Conservation (phyloP, 2,888 invertebrate species). For the Limenitis camilla region DNA sequence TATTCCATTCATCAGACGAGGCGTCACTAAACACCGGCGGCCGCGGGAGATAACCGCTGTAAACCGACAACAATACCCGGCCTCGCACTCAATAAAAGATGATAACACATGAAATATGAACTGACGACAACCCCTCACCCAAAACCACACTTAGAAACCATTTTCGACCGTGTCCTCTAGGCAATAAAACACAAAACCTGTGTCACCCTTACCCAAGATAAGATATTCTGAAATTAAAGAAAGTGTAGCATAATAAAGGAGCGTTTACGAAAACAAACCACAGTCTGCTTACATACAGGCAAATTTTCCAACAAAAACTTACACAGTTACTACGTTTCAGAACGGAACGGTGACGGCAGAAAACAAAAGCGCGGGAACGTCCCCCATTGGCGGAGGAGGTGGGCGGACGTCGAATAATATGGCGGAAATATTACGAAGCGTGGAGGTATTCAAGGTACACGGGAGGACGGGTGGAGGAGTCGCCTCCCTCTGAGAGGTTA, state of each 20-base stretch:
- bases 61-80: constrained; percentile 71
- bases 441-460: constrained; percentile 69
- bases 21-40: constrained; percentile 65
- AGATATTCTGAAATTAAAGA: constrained; percentile 39
- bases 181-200: constrained; percentile 29
- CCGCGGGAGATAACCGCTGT: constrained; percentile 66
- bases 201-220: constrained; percentile 27
- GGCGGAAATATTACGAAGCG: constrained; percentile 73
- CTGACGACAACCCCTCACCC: constrained; percentile 59
- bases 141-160: constrained; percentile 21
- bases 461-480: constrained; percentile 42
- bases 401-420: constrained; percentile 70
- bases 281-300: constrained; percentile 59
- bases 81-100: constrained; percentile 75
- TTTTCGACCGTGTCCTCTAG: constrained; percentile 26
- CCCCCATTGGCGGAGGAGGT: constrained; percentile 70
- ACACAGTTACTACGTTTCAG: constrained; percentile 69
- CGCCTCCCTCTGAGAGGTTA: constrained; percentile 60
- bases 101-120: constrained; percentile 75
- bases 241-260: constrained; percentile 55
- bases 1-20: constrained; percentile 65
- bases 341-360: constrained; percentile 55
- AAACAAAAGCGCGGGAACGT: constrained; percentile 73
- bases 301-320: constrained; percentile 66
- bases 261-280: constrained; percentile 66